Evolutionary conservation across 2,888 invertebrate genomes (phyloP).

Genomic region (Sphaerolaimus hirsutus): DNA sequence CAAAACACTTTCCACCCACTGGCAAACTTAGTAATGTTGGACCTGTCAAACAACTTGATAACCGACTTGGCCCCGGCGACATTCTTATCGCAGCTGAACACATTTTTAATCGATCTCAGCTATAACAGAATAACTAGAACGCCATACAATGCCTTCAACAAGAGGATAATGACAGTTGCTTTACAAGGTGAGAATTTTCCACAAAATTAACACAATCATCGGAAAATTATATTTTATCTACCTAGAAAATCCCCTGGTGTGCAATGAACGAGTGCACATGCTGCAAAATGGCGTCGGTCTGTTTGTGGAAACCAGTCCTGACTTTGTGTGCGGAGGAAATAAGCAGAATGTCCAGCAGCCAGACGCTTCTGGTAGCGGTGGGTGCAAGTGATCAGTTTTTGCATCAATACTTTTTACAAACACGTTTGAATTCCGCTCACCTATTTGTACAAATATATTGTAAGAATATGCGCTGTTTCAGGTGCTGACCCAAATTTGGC

Average conservation of each 20-base stretch:
- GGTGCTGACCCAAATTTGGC: background rate
- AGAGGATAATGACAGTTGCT: constrained; percentile 20
- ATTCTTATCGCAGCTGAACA: constrained; percentile 20
- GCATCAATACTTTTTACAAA: too few relatives aligned
- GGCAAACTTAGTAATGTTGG: constrained; percentile 20
- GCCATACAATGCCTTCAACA: constrained; percentile 22
- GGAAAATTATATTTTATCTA: background rate
- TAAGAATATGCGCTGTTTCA: too few relatives aligned
- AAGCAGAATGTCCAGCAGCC: too few relatives aligned
- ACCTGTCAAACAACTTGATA: constrained; percentile 18
- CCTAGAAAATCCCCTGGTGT: constrained; percentile 24
- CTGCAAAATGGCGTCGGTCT: constrained; percentile 23
- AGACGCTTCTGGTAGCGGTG: too few relatives aligned
- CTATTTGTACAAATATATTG: too few relatives aligned
- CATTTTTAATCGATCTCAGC: constrained; percentile 21
- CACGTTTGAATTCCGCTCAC: too few relatives aligned
- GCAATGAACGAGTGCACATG: constrained; percentile 23
- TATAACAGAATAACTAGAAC: constrained; percentile 16
- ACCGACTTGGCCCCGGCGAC: constrained; percentile 16
- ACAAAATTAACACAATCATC: background rate
- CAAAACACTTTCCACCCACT: constrained; percentile 22
- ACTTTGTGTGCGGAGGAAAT: constrained; percentile 15
- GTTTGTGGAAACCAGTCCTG: constrained; percentile 15
- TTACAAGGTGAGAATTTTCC: constrained; percentile 15
- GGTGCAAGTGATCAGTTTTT: too few relatives aligned